Evolutionary conservation across 2,797 vertebrate genomes (phyloP).

Genomic region (Brachyrhaphis roseni): DNA sequence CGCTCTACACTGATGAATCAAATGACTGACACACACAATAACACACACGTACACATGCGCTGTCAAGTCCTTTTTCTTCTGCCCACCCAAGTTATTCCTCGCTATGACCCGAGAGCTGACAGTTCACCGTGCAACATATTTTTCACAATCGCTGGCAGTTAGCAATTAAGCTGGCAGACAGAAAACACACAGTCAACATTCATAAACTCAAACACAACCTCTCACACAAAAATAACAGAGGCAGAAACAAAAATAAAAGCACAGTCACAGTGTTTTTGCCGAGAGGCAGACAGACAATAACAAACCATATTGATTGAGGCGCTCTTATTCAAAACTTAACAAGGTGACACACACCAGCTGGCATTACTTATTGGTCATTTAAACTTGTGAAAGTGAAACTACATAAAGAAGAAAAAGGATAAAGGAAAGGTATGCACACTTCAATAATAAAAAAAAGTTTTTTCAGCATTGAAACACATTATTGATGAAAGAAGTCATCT

Average conservation of each 20-base stretch:
- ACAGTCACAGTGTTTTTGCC: constrained; percentile 18
- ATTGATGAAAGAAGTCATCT: constrained; percentile 63
- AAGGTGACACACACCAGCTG: constrained; percentile 38
- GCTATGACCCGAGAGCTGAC: constrained; percentile 45
- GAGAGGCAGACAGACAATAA: constrained; percentile 48
- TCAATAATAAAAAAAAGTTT: constrained; percentile 4
- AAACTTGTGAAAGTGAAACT: constrained; percentile 36
- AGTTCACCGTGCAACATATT: constrained; percentile 46
- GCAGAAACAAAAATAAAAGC: constrained; percentile 25
- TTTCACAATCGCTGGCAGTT: constrained; percentile 57
- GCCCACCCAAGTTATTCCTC: constrained; percentile 17
- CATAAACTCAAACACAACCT: constrained; percentile 42
- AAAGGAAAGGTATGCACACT: constrained; percentile 29
- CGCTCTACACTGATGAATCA: constrained; percentile 63
- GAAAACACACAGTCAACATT: constrained; percentile 59
- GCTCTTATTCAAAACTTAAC: constrained; percentile 57
- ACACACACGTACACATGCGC: not conserved
- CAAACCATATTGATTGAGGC: constrained; percentile 60
- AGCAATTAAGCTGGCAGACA: constrained; percentile 64
- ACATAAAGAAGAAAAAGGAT: constrained; percentile 24
- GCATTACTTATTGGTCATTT: constrained; percentile 43
- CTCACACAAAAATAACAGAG: constrained; percentile 32
- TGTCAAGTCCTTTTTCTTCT: constrained; percentile 9
- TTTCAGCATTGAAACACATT: constrained; percentile 43
- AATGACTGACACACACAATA: constrained; percentile 43